Conservation (phyloP, 2,888 invertebrate species). For the Nymphalis polychloros region DNA sequence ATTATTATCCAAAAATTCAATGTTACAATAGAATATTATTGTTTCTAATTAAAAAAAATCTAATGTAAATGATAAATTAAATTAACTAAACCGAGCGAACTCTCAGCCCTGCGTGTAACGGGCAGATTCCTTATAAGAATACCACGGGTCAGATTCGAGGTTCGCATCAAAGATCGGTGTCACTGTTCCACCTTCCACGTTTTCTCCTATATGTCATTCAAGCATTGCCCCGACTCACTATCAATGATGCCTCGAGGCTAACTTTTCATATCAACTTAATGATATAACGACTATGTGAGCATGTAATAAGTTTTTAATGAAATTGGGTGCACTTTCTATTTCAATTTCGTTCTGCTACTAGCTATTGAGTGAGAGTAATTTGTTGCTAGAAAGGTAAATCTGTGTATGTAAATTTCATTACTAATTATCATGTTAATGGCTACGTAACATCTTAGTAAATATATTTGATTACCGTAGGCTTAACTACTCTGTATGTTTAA, state of each 20-base stretch:
- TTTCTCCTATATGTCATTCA: conserved; percentile 72
- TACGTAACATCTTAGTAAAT: conserved; percentile 20
- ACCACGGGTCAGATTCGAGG: conserved; percentile 70
- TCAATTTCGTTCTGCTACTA: conserved; percentile 55
- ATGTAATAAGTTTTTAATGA: conserved; percentile 53
- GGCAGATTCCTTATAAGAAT: conserved; percentile 74
- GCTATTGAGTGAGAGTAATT: conserved; percentile 47
- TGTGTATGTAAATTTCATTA: conserved; percentile 32
- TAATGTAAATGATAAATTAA: too few species aligned
- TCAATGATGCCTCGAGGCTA: conserved; percentile 45
- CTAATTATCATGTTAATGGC: conserved; percentile 22
- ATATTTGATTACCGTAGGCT: conserved; percentile 16
- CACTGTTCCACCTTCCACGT: conserved; percentile 72
- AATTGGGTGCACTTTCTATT: conserved; percentile 63
- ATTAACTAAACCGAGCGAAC: neutral
- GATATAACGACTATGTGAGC: conserved; percentile 47
- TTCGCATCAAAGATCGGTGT: conserved; percentile 73
- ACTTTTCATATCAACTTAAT: conserved; percentile 45
- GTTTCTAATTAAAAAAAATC: too few species aligned
- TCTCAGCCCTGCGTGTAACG: conserved; percentile 70
- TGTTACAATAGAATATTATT: too few species aligned
- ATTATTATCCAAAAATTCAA: too few species aligned
- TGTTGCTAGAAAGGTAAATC: conserved; percentile 39
- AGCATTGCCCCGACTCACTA: conserved; percentile 52
- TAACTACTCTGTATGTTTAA: conserved; percentile 24